Evolutionary conservation across 2,797 vertebrate genomes (phyloP).

Genomic region (Platalea minor): DNA sequence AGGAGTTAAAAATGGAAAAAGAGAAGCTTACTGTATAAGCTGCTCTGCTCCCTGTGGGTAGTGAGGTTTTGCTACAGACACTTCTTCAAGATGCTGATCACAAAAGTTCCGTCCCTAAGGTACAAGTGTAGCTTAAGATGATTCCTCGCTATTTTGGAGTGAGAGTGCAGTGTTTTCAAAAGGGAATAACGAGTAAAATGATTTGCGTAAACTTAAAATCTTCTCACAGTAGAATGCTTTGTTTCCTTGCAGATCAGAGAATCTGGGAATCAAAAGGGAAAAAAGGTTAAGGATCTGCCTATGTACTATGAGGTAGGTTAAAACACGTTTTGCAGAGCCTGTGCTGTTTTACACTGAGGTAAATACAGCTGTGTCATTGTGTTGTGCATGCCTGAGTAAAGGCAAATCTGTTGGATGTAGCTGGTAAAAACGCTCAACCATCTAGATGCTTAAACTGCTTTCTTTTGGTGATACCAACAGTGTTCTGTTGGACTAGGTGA

Average conservation of each 20-base stretch:
- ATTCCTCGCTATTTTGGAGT: neutral
- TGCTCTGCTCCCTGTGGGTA: neutral
- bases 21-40: neutral
- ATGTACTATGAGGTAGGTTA: constrained; percentile 74
- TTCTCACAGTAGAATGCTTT: neutral
- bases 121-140: neutral
- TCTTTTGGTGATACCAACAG: neutral
- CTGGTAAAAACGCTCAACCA: neutral
- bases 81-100: neutral
- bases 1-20: neutral
- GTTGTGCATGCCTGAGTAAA: neutral
- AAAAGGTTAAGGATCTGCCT: constrained; percentile 56
- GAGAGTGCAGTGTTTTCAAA: neutral
- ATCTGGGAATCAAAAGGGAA: constrained; percentile 58
- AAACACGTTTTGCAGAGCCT: neutral
- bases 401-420: neutral
- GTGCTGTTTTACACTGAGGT: neutral
- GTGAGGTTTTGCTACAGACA: neutral
- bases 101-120: neutral
- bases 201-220: neutral
- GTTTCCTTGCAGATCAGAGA: constrained; percentile 70
- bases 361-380: neutral
- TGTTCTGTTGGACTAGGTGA: neutral
- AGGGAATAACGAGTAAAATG: neutral
- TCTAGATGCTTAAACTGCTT: neutral